Conservation (phyloP, 2,113 vertebrate genomes). For the Pyxicephalus adspersus region DNA sequence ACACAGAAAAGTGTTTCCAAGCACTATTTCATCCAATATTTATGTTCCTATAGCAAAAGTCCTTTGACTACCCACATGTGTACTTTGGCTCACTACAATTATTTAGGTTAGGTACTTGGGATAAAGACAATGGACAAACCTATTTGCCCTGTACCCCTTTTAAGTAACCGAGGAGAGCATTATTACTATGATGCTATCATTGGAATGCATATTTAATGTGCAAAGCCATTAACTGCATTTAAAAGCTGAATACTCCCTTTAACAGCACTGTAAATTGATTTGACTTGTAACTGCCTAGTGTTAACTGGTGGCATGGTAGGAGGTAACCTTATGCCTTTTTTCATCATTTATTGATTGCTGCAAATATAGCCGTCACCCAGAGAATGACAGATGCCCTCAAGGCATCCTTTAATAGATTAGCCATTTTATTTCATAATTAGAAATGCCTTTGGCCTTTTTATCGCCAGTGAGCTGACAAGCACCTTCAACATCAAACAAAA, state of each 20-base stretch:
- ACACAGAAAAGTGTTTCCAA: too few species aligned
- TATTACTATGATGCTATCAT: not conserved
- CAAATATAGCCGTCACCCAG: conserved; percentile 37
- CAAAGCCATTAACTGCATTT: conserved; percentile 18
- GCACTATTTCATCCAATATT: too few species aligned
- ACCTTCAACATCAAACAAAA: conserved; percentile 63
- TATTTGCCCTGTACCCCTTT: too few species aligned
- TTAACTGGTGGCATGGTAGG: conserved; percentile 38
- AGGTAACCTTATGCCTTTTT: conserved; percentile 7
- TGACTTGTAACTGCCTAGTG: conserved; percentile 30
- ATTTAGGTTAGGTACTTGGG: too few species aligned
- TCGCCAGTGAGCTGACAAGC: conserved; percentile 53
- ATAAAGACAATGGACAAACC: too few species aligned
- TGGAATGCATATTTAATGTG: conserved; percentile 2
- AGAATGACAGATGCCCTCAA: conserved; percentile 38
- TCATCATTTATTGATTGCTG: not conserved
- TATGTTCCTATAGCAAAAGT: too few species aligned
- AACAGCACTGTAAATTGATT: conserved; percentile 45
- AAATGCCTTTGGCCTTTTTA: conserved; percentile 61
- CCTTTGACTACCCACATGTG: too few species aligned
- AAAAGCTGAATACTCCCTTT: conserved; percentile 3
- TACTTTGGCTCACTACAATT: too few species aligned
- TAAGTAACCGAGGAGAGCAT: too few species aligned
- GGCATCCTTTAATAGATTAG: conserved; percentile 54
- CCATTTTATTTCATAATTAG: conserved; percentile 62